Conservation (phyloP, 2,113 vertebrate species). For the Grus americana region DNA sequence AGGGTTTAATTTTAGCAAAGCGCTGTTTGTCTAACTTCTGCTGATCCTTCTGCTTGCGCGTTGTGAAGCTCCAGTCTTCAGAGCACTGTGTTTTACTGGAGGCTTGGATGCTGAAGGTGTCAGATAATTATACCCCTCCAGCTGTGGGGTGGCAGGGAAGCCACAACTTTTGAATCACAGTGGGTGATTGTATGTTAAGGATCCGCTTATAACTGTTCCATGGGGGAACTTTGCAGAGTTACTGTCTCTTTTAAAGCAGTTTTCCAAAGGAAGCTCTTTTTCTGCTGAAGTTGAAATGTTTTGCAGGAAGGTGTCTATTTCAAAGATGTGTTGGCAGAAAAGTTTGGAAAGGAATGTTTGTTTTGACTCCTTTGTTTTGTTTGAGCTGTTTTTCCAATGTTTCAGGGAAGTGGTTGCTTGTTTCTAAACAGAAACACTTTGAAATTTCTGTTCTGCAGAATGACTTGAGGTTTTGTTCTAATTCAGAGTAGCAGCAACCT, state of each 20-base stretch:
- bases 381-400: neutral
- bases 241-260: neutral
- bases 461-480: neutral
- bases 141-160: neutral
- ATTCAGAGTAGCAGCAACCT: neutral
- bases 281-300: neutral
- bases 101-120: neutral
- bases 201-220: neutral
- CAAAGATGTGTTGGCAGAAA: neutral
- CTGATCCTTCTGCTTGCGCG: neutral
- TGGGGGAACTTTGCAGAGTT: neutral
- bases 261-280: neutral
- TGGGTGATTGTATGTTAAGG: neutral
- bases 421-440: neutral
- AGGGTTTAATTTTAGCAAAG: neutral
- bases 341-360: neutral
- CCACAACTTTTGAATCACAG: neutral
- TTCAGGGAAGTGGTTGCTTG: neutral
- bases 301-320: neutral
- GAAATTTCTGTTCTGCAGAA: neutral
- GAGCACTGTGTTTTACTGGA: neutral
- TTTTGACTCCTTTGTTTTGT: conserved; percentile 7
- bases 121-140: neutral
- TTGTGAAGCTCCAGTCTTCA: neutral
- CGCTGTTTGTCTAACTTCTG: neutral